Percentiles rank a stretch among this genome's conserved stretches.
phyloP scores from a whole-genome alignment of 1,140 invertebrate genomes.

The Lanistes nyassanus region DNA sequence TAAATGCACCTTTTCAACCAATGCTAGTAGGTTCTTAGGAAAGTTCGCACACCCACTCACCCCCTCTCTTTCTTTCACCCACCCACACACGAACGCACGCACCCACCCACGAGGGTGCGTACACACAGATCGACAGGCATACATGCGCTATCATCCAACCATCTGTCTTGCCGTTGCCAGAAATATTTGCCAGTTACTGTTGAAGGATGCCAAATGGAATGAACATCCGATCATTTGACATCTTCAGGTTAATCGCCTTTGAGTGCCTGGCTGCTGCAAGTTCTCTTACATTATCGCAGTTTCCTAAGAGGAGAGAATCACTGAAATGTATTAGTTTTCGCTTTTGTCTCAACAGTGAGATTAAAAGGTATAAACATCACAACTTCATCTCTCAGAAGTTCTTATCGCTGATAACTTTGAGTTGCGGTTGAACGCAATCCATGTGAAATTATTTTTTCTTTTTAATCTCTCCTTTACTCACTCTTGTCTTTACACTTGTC shows the following conservation, averaged over 20 bases:
- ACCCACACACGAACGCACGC: background rate
- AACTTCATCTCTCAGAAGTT: no score
- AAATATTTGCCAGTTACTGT: no score
- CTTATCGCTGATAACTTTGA: no score
- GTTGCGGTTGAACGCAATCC: no score
- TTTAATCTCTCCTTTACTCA: no score
- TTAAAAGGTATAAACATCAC: no score
- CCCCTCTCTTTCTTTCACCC: background rate
- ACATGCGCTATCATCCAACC: background rate
- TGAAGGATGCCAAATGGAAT: background rate
- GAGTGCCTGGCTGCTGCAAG: background rate
- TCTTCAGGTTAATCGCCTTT: background rate
- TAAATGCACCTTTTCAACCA: no score
- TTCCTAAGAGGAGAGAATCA: background rate
- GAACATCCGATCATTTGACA: no score
- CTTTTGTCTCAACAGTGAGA: no score
- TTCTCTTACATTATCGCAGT: background rate
- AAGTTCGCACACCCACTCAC: constrained; percentile 1
- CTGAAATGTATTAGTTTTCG: no score
- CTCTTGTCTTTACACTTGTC: no score
- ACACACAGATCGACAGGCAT: background rate
- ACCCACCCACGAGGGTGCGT: constrained; percentile 1
- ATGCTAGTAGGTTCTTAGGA: background rate
- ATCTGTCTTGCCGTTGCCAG: background rate
- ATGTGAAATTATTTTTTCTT: no score